A percentile compares a stretch with the other conserved stretches of the same genome.
Conservation (phyloP, 2,797 vertebrate species). For the Oreochromis mossambicus region DNA sequence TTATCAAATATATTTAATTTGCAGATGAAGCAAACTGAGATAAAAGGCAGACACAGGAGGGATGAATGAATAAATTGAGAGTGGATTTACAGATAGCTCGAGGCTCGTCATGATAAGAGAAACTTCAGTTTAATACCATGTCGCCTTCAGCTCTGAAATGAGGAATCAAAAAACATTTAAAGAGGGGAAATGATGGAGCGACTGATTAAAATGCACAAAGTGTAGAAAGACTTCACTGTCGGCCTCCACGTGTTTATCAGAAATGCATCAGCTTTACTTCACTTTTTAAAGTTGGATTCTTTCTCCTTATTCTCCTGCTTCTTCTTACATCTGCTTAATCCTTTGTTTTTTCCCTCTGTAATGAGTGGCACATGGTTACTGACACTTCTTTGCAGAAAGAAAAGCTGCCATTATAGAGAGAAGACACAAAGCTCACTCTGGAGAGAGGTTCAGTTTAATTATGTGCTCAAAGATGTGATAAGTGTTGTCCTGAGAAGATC, state of each 20-base stretch:
- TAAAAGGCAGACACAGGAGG: slow-evolving; percentile 2
- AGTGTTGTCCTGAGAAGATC: not conserved
- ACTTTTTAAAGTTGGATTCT: not conserved
- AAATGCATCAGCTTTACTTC: not conserved
- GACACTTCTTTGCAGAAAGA: not conserved
- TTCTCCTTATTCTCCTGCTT: not conserved
- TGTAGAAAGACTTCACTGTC: not conserved
- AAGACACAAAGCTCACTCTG: not conserved
- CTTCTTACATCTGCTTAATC: not conserved
- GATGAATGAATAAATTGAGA: slow-evolving; percentile 17
- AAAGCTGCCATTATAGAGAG: not conserved
- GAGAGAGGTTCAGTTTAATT: not conserved
- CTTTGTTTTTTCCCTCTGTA: not conserved
- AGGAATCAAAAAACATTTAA: not conserved
- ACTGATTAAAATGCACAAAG: not conserved
- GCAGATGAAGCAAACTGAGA: slow-evolving; percentile 8
- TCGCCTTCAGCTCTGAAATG: not conserved
- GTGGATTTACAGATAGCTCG: not conserved
- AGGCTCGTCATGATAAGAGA: slow-evolving; percentile 3
- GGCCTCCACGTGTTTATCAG: not conserved
- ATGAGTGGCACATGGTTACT: not conserved
- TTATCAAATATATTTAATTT: slow-evolving; percentile 37
- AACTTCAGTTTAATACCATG: not conserved
- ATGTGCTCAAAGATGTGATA: not conserved
- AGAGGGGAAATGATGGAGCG: not conserved